Conservation (phyloP, 92 coral and sea anemone genomes). For the Anthopleura xanthogrammica region DNA sequence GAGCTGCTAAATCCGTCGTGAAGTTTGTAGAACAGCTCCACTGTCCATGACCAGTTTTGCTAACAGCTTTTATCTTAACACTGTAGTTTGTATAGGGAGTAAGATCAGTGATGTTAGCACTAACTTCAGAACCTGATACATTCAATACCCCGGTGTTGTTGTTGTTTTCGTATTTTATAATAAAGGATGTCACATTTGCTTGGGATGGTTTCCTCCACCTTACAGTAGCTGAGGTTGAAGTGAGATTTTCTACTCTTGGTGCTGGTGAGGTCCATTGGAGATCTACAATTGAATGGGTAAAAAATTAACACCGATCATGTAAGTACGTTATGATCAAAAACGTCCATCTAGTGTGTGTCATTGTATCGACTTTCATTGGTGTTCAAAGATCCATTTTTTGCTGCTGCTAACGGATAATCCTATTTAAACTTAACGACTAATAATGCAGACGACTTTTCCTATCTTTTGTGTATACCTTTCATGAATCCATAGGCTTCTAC, state of each 20-base stretch:
- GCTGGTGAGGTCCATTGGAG: neutral
- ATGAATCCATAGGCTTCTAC: too few species aligned
- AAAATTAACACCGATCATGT: too few species aligned
- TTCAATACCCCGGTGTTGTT: neutral
- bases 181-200: slow-evolving; percentile 8
- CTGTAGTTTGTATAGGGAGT: slow-evolving; percentile 37
- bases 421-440: too few species aligned
- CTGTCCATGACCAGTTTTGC: slow-evolving; percentile 38
- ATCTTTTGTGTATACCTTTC: too few species aligned
- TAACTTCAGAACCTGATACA: neutral
- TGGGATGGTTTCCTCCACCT: slow-evolving; percentile 35
- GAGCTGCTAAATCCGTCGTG: slow-evolving; percentile 28
- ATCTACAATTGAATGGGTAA: too few species aligned
- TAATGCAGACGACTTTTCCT: too few species aligned
- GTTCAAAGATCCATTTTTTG: too few species aligned
- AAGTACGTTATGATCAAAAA: too few species aligned
- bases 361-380: too few species aligned
- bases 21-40: slow-evolving; percentile 36
- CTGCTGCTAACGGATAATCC: too few species aligned
- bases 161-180: slow-evolving; percentile 11
- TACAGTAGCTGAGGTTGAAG: slow-evolving; percentile 8
- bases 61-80: slow-evolving; percentile 33
- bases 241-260: slow-evolving; percentile 9
- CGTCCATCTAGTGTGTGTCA: too few species aligned
- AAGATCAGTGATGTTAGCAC: slow-evolving; percentile 8